Evolutionary conservation across 2,888 invertebrate species (phyloP).

Genomic region (Epinotia nisella): DNA sequence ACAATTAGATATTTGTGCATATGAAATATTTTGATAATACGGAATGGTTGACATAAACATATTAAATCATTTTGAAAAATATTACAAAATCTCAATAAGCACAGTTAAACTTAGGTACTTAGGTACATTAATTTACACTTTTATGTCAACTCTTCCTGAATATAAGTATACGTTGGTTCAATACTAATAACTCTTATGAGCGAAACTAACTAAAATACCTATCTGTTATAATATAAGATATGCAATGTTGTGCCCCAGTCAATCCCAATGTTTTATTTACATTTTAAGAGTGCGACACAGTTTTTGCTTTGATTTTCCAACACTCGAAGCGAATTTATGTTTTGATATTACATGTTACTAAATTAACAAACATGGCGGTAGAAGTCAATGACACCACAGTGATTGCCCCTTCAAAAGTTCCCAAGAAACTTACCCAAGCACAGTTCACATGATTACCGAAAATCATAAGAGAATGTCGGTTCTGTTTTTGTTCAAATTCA

Average conservation of each 20-base stretch:
- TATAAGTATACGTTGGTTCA: constrained; percentile 38
- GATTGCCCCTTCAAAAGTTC: background rate
- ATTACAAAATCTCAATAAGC: background rate
- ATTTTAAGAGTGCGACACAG: constrained; percentile 71
- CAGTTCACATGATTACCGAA: background rate
- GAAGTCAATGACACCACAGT: constrained; percentile 15
- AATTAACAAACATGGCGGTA: constrained; percentile 28
- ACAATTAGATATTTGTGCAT: constrained; percentile 15
- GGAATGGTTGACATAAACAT: constrained; percentile 39
- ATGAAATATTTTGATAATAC: constrained; percentile 25
- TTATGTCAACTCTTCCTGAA: constrained; percentile 52
- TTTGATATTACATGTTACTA: constrained; percentile 52
- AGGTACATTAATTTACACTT: background rate
- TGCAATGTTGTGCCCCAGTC: constrained; percentile 95
- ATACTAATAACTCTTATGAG: constrained; percentile 52
- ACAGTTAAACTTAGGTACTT: background rate
- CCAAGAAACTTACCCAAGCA: background rate
- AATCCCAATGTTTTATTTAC: constrained; percentile 82
- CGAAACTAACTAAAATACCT: constrained; percentile 47
- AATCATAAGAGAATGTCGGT: too few relatives aligned
- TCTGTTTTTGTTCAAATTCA: background rate
- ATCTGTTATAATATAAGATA: constrained; percentile 75
- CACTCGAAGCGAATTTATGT: constrained; percentile 56
- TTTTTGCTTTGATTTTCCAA: constrained; percentile 70
- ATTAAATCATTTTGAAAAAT: too few relatives aligned